Evolutionary conservation across 2,113 vertebrate species (phyloP), one percentile per base, ranked within the genome.

Genomic region (Coregonus clupeaformis): DNA sequence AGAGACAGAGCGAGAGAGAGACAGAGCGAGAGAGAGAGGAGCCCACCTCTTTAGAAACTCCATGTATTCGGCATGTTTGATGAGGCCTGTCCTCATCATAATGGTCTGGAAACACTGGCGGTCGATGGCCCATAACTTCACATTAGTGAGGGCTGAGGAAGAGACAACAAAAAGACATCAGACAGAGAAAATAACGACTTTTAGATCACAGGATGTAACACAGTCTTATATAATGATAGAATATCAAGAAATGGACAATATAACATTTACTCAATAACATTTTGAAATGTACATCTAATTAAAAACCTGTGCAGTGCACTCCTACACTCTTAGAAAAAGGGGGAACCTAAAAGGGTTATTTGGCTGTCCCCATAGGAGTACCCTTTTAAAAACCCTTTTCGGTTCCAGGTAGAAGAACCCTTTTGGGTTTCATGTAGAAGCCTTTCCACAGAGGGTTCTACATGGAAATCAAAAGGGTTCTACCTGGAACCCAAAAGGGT

Each of bases 81-180:
- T 98, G 86, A 99, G 95, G 79, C 97, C 97, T 0, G 96, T 98
- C 84, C 96, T 94, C 97, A 98, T 99, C 97, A 98, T 98, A 89
- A 99, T 97, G 80, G 97, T 98, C 90, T 99, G 97, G 91, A 96
- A 98, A 91, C 97, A 98, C 93, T 97, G 97, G 74, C 96, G 94
- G 91, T 98, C 96, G 77, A 99, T 97, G 76, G 97, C 97, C 97
- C 97, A 98, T 81, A 98, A 94, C 92, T 97, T 97, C 92, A 98
- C 96, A 73, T 96, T 95, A 71, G 94, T 92, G 80, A 98, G 93
- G 89, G 97, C 97, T 98, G 57, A 60, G 87, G 30, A 52, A 84
- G 80, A 80, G 75, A 82, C 2, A 45, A 42, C 16, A 42, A 20
- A 42, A 20, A 30, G 3, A 27, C 14, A 29, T 66, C 18, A 30